Base-by-base conservation (phyloP, 2,797 vertebrate genomes). In the Pseudopleuronectes americanus region DNA sequence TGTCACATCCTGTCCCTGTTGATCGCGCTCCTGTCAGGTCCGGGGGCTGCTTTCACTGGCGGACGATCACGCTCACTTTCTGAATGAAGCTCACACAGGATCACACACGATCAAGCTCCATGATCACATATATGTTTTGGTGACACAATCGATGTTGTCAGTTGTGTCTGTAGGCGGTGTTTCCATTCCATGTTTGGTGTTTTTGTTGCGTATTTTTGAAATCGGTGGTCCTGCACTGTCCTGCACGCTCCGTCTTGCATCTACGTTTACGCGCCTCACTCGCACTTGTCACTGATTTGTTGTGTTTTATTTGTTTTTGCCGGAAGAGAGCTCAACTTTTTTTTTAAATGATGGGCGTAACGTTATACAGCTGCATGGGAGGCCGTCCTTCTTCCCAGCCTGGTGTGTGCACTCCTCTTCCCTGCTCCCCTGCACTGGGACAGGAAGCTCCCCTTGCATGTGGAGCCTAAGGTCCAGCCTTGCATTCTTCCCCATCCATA, bases 1-100 rank as follows among this genome's bases (percentile, higher is more conserved):
- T 88, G 81, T 86, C 86, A 90, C 84, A 92, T 94, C 93, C 93
- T 92, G 91, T 87, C 82, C 78, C 80, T 80, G 86, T 71, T 76
- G 79, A 49, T 74, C 57, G 57, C 10, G 64, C 47, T 7, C 48
- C 76, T 76, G 55, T 74, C 80, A 59, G 54, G 51, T 75, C 76
- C 36, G 21, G 41, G 6, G 31, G 21, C 45, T 54, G 54, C 2
- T 41, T 54, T 62, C 59, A 24, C 67, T 38, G 6, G n/a, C 61
- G 22, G 17, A 22, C 36, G 43, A 22, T 14, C 38, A 24, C 28
- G 24, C 33, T 61, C 17, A 2, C 56, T 53, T 14, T 6, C 8
- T 28, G 13, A 26, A 21, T 41, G 47, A 38, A 21, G 52, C 54
- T 47, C 43, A 19, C 12, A 19, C 2, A 5, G 6, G 43, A 45